Base-by-base conservation (phyloP, 2,888 invertebrate genomes). In the Meteorus cinctellus region DNA sequence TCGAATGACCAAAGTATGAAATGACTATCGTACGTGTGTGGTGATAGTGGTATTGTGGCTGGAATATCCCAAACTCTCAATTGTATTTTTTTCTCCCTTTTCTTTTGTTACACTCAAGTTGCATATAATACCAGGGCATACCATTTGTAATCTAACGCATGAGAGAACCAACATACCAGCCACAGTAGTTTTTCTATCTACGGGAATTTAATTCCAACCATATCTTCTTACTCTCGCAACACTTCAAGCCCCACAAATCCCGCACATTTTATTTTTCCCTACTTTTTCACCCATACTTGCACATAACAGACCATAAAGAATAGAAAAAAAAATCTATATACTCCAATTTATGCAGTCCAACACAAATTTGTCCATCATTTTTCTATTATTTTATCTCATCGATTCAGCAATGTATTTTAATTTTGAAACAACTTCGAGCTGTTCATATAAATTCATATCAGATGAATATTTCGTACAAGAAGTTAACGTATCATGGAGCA, bases 161-260 rank as follows among this genome's bases (percentile, higher is more conserved):
- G 51, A 34, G 59, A 24, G 31, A 29, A 60, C 59, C 27, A 19
- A 24, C 60, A 62, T 71, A 59, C 60, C 36, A 41, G 12, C 41
- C 14, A 41, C n/a, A 10, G 34, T 41, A 66, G 41, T 66, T 59
- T 62, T 60, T 71, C 16, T 41, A 16, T 19, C 36, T 29, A 19
- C 16, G 27, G 34, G 59, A 59, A 71, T 71, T 71, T 60, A 71
- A 71, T 71, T 71, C 71, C 36, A 14, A 34, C 59, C 71, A 71
- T 27, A 60, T 34, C 41, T 62, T 71, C n/a, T n/a, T 29, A 29
- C 16, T 51, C 27, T 19, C 51, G 12, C 12, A 19, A 34, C 41
- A 16, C 14, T 36, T 41, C 66, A 55, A 55, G 55, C 55, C 55
- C 55, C 24, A 55, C 55, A 55, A 55, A 55, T 55, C 55, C 55